phyloP scores from a whole-genome alignment of 1,140 invertebrate genomes.

The Drosophila sturtevanti region DNA sequence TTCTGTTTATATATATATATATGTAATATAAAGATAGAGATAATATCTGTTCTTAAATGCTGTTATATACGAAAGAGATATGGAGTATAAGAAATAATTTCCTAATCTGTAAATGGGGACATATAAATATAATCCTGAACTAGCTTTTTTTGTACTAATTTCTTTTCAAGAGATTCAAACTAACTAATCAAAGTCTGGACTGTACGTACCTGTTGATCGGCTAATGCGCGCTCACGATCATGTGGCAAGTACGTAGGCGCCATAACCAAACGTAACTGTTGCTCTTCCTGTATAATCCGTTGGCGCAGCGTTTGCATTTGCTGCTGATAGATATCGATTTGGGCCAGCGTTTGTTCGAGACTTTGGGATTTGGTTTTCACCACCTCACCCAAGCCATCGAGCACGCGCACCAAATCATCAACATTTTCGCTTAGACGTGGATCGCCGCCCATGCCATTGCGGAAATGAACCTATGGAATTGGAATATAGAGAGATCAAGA shows the following conservation, averaged over 20 bases:
- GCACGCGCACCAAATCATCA: conserved; percentile 86
- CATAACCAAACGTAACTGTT: conserved; percentile 90
- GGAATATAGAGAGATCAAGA: background rate
- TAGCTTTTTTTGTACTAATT: conserved; percentile 3
- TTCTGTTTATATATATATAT: background rate
- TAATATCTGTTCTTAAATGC: background rate
- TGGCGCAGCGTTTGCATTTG: conserved; percentile 93
- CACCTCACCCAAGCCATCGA: conserved; percentile 85
- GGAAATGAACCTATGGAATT: conserved; percentile 91
- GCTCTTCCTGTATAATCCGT: conserved; percentile 92
- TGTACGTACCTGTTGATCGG: conserved; percentile 95
- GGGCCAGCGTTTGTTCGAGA: conserved; percentile 90
- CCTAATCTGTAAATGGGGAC: conserved; percentile 4
- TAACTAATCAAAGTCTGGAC: conserved; percentile 21
- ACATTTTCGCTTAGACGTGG: conserved; percentile 89
- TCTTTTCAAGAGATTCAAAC: conserved; percentile 8
- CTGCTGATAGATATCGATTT: conserved; percentile 94
- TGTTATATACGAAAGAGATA: conserved; percentile 5
- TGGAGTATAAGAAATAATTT: background rate
- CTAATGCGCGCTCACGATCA: conserved; percentile 91
- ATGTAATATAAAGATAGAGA: no score
- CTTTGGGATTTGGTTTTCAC: conserved; percentile 89
- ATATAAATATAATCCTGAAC: background rate
- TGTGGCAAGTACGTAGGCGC: conserved; percentile 92
- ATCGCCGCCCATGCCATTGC: conserved; percentile 91